Percentiles rank a stretch among this genome's conserved stretches.
Conservation (phyloP, 1,140 invertebrate genomes). For the Heliothis subflexa region DNA sequence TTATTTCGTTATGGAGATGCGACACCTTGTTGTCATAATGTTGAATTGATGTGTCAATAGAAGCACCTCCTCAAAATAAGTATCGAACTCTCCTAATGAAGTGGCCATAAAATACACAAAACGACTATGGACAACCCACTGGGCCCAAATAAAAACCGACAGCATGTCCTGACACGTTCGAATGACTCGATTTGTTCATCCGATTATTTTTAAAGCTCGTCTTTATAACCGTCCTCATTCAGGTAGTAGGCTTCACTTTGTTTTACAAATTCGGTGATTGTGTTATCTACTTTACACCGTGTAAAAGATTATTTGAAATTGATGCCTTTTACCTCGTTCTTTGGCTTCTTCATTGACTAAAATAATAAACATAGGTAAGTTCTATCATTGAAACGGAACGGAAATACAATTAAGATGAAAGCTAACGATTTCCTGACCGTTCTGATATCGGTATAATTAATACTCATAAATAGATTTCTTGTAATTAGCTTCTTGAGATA, state of each 20-base stretch:
- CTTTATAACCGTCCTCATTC: conserved; percentile 62
- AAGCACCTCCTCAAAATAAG: conserved; percentile 63
- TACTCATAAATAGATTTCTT: conserved; percentile 13
- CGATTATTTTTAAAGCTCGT: conserved; percentile 72
- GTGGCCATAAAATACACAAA: conserved; percentile 81
- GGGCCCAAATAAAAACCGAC: conserved; percentile 69
- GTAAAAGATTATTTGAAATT: conserved; percentile 24
- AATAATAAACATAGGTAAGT: background rate
- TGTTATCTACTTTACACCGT: conserved; percentile 43
- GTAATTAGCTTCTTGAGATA: conserved; percentile 8
- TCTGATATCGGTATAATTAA: background rate
- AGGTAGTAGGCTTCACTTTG: conserved; percentile 67
- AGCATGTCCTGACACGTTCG: conserved; percentile 80
- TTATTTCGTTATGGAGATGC: too few species aligned
- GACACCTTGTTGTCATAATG: conserved; percentile 16
- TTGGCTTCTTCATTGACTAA: background rate
- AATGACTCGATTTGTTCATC: conserved; percentile 78
- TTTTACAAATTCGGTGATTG: conserved; percentile 72
- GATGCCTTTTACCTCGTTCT: conserved; percentile 12
- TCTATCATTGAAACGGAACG: conserved; percentile 4
- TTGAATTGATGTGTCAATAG: conserved; percentile 73
- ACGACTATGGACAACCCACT: conserved; percentile 74
- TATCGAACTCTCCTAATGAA: conserved; percentile 73
- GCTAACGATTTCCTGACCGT: conserved; percentile 14
- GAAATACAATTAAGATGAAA: conserved; percentile 38